Evolutionary conservation across 1,140 invertebrate species (phyloP).

Genomic region (Drosophila kanapiae): DNA sequence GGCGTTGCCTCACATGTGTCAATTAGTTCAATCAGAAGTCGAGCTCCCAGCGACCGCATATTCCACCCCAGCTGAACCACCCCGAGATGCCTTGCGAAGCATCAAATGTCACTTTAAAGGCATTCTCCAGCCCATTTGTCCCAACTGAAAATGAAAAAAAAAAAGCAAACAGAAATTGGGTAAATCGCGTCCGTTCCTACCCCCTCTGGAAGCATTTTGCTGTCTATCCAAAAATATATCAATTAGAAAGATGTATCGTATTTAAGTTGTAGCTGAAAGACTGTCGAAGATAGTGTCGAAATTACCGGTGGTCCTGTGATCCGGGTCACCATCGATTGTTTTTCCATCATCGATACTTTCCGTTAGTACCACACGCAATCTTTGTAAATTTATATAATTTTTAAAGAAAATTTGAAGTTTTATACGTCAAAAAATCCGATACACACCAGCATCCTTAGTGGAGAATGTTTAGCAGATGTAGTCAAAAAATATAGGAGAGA

Average conservation of each 20-base stretch:
- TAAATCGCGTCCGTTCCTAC: constrained; percentile 33
- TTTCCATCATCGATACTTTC: no score
- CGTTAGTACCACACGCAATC: no score
- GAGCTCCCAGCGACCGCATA: constrained; percentile 59
- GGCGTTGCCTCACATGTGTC: constrained; percentile 62
- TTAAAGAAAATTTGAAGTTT: no score
- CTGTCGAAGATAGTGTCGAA: no score
- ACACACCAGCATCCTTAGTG: no score
- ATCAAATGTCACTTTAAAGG: constrained; percentile 52
- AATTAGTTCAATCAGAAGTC: constrained; percentile 77
- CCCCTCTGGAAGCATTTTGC: background rate
- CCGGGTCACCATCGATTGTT: no score
- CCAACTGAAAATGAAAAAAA: constrained; percentile 13
- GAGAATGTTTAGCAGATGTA: no score
- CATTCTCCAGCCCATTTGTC: constrained; percentile 29
- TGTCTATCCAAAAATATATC: constrained; percentile 34
- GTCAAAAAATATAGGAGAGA: no score
- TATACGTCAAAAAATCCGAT: no score
- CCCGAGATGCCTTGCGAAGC: constrained; percentile 6
- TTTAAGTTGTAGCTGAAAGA: no score
- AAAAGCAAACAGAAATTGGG: background rate
- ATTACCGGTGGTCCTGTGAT: no score
- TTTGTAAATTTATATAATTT: no score
- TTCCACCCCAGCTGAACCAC: constrained; percentile 24
- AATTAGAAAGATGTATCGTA: constrained; percentile 41